phyloP scores from a whole-genome alignment of 2,888 invertebrate species.

The Phaedon cochleariae region DNA sequence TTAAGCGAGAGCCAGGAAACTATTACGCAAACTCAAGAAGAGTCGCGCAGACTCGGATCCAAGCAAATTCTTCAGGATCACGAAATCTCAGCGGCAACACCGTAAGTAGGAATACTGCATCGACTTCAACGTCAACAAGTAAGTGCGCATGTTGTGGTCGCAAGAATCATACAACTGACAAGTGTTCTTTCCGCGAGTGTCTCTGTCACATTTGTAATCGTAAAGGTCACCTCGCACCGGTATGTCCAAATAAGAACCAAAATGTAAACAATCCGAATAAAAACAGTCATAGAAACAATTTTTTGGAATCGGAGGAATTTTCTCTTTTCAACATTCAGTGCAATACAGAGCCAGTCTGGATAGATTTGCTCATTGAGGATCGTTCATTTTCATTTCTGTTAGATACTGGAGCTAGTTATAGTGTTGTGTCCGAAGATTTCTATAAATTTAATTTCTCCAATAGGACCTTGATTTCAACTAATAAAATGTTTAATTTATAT shows the following conservation, averaged over 20 bases:
- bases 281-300: not conserved
- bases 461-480: not conserved
- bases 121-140: not conserved
- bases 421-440: not conserved
- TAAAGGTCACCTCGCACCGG: constrained; percentile 16
- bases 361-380: not conserved
- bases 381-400: not conserved
- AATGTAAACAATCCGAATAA: not conserved
- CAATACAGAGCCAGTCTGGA: not conserved
- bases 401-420: not conserved
- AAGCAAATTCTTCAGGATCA: not conserved
- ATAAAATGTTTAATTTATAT: not conserved
- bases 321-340: too few species aligned
- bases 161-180: not conserved
- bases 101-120: not conserved
- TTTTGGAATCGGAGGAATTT: too few species aligned
- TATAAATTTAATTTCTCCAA: not conserved
- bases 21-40: not conserved
- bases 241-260: constrained; percentile 15
- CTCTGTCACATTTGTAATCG: constrained; percentile 14
- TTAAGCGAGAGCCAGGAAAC: constrained; percentile 9
- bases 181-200: constrained; percentile 14
- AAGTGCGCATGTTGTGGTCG: not conserved
- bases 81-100: not conserved
- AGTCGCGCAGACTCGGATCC: not conserved